Conservation (phyloP, 1,140 invertebrate genomes). For the Bombus pyrosoma region DNA sequence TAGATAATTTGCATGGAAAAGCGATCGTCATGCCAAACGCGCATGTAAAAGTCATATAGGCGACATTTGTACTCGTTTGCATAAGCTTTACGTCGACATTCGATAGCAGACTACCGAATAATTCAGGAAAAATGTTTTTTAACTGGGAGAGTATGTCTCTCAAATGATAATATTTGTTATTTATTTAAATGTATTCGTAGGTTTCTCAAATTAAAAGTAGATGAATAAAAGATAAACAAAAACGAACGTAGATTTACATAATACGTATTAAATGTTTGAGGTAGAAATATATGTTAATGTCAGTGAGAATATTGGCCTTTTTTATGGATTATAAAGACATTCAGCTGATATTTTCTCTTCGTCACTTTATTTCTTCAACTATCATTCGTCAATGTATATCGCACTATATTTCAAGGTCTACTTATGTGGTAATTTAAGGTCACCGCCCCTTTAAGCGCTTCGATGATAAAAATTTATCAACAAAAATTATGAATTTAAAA, state of each 20-base stretch:
- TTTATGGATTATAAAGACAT: background rate
- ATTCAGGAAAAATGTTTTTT: background rate
- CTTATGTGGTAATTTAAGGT: background rate
- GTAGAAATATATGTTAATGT: background rate
- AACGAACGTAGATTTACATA: background rate
- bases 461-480: background rate
- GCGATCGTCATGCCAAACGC: background rate
- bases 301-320: background rate
- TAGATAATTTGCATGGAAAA: slow-evolving; percentile 27
- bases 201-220: too few relatives aligned
- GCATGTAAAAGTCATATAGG: background rate
- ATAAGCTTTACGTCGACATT: background rate
- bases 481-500: background rate
- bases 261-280: too few relatives aligned
- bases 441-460: background rate
- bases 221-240: background rate
- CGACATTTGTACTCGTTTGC: background rate
- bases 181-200: background rate
- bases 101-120: too few relatives aligned
- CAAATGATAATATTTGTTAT: background rate
- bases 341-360: background rate
- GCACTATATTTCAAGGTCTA: background rate
- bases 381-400: background rate
- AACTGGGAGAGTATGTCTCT: too few relatives aligned
- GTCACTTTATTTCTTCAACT: background rate